Evolutionary conservation across 2,113 vertebrate genomes (phyloP), one percentile per base, ranked within the genome.

Genomic region (Theristicus caerulescens): DNA sequence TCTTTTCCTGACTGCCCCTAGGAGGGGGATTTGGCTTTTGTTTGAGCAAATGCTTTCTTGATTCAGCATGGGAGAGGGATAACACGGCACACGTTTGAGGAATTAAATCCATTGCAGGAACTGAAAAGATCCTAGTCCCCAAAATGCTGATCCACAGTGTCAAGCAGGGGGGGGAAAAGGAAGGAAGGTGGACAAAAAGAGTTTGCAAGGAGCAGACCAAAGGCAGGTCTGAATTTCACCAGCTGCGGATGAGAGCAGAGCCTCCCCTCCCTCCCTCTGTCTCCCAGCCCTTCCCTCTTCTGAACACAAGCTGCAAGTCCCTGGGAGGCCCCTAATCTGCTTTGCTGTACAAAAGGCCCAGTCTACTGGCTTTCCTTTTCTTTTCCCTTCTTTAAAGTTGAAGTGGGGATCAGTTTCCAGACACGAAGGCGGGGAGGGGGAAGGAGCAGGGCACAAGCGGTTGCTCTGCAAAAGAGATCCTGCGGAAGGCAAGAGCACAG

Each of bases 261-360:
- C 26, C n/a, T 77, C 24, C n/a, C 24, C 66, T 29, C 19, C 15
- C 26, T 64, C 25, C 52, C 57, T 69, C 31, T 9, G 2, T 66
- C 46, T 76, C 36, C 83, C 70, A 71, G 51, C 38, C 89, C 76
- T 93, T 87, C 64, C 72, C 69, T 86, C 78, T 73, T 71, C 70
- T 78, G 49, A 84, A 46, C 82, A 92, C 79, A 90, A 88, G 69
- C 69, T 93, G 80, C 87, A 64, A 61, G 71, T 84, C 95, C 93
- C 94, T 90, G 82, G 72, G 90, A 94, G 95, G 95, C 90, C 91
- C 93, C 96, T 96, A 95, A 96, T 93, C 97, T 96, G 81, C 94
- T 93, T 95, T 96, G 81, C 65, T 65, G 72, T 79, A 95, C 90
- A 97, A 94, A 96, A 94, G 85, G 49, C 80, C 52, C 82, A 58